Base-by-base conservation (phyloP, 92 coral and sea anemone species). In the Umimayanthus chanpuru region DNA sequence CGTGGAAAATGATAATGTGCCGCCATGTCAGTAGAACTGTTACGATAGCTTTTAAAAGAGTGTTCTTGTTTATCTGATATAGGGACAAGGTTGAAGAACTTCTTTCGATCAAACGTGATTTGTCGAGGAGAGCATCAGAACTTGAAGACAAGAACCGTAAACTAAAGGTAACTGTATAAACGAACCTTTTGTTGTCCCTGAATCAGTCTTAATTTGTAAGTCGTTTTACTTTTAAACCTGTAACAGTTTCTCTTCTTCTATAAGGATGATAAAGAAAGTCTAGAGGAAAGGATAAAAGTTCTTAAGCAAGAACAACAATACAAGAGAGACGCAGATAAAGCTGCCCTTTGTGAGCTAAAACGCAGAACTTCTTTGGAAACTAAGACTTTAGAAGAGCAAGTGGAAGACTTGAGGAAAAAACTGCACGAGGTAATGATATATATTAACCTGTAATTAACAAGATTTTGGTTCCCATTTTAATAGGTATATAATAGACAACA, bases 101-200 rank as follows among this genome's bases (percentile, higher is more conserved):
- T 21, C 41, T 82, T 68, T 43, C 76, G 41, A 65, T 39, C 2
- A 67, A 70, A 28, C 38, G 6, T 20, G 76, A 68, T 25, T 32
- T 40, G 25, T 49, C 43, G 9, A 43, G 16, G n/a, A 49, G 30
- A 26, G 66, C 28, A n/a, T 67, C 77, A 82, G 56, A 68, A 26
- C 26, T 67, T 25, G 86, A 82, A 44, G 77, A 82, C 77, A 82
- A 49, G 39, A 82, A 40, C 44, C n/a, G 26, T 15, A 41, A 82
- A 29, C 76, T 82, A 0, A 82, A 82, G 86, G 86, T 82, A 82
- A 53, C 28, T 29, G 68, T 7, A 41, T 18, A 25, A 32, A 6
- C 32, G 74, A 81, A 20, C 2, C 2, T 23, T 61, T 81, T 0
- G 9, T 66, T 18, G 0, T 9, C 32, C 82, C 82, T 6, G 16